Evolutionary conservation across 2,113 vertebrate genomes (phyloP).

Genomic region (Ptyas mucosa): DNA sequence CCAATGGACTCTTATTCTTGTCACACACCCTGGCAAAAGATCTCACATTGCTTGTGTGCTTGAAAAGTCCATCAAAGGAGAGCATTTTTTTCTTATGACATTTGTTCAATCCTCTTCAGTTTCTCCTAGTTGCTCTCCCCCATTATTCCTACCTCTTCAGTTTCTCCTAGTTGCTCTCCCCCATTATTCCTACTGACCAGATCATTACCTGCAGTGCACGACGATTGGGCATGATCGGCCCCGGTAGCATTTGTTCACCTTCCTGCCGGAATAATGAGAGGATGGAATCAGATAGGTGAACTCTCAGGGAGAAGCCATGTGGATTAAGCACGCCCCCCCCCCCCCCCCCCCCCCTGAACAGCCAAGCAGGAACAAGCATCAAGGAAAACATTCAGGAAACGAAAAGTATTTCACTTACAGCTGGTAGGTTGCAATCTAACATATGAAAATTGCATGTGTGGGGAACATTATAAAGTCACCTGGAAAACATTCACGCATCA

Average conservation of each 20-base stretch:
- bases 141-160: not conserved
- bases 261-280: constrained; percentile 79
- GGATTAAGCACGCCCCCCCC: not conserved
- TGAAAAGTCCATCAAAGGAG: not conserved
- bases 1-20: not conserved
- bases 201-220: constrained; percentile 91
- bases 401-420: not conserved
- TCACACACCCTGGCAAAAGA: not conserved
- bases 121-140: too few relatives aligned
- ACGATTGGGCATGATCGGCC: constrained; percentile 97
- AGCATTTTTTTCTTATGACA: not conserved
- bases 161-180: too few relatives aligned
- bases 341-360: not conserved
- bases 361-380: not conserved
- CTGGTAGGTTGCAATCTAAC: not conserved
- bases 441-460: not conserved
- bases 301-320: not conserved
- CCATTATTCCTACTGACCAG: not conserved
- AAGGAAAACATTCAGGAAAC: not conserved
- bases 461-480: not conserved
- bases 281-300: not conserved
- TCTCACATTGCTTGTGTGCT: not conserved
- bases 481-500: not conserved
- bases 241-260: constrained; percentile 98
- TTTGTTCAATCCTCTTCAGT: not conserved